Evolutionary conservation across 92 coral and sea anemone genomes (phyloP).

Genomic region (Porites rus): DNA sequence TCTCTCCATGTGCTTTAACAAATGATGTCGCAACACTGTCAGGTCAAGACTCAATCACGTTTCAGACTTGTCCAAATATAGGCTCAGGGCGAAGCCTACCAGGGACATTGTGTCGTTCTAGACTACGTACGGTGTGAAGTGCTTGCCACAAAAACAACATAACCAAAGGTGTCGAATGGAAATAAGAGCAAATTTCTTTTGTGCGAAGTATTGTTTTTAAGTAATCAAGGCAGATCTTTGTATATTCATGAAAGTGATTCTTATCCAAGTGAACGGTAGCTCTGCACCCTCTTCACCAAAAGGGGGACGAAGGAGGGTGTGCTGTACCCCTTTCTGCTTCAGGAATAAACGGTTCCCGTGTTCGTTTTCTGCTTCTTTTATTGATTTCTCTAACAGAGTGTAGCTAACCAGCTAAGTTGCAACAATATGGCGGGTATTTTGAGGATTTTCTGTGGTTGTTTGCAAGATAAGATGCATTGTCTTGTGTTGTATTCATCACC

Average conservation of each 20-base stretch:
- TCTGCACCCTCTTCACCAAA: constrained; percentile 2
- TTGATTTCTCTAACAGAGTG: neutral
- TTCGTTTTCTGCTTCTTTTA: constrained; percentile 24
- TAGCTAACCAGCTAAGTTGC: constrained; percentile 47
- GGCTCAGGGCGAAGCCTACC: constrained; percentile 1
- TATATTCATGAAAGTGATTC: constrained; percentile 42
- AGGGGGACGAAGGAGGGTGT: constrained; percentile 54
- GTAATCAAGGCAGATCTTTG: constrained; percentile 53
- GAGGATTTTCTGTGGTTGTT: constrained; percentile 82
- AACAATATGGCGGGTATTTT: constrained; percentile 52
- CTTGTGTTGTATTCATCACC: constrained; percentile 66
- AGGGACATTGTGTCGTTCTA: constrained; percentile 32
- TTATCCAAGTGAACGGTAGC: constrained; percentile 19
- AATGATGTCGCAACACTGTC: constrained; percentile 70
- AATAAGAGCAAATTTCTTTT: constrained; percentile 50
- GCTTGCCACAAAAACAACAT: constrained; percentile 51
- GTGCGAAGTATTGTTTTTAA: constrained; percentile 52
- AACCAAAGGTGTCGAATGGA: constrained; percentile 59
- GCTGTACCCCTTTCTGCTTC: constrained; percentile 24
- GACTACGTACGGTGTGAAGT: constrained; percentile 26
- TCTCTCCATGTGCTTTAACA: constrained; percentile 55
- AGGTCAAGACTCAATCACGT: constrained; percentile 68
- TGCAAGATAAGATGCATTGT: constrained; percentile 83
- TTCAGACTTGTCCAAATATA: constrained; percentile 43
- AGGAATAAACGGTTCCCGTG: constrained; percentile 21